Evolutionary conservation across 2,888 invertebrate species (phyloP).

Genomic region (Drosophila planitibia): DNA sequence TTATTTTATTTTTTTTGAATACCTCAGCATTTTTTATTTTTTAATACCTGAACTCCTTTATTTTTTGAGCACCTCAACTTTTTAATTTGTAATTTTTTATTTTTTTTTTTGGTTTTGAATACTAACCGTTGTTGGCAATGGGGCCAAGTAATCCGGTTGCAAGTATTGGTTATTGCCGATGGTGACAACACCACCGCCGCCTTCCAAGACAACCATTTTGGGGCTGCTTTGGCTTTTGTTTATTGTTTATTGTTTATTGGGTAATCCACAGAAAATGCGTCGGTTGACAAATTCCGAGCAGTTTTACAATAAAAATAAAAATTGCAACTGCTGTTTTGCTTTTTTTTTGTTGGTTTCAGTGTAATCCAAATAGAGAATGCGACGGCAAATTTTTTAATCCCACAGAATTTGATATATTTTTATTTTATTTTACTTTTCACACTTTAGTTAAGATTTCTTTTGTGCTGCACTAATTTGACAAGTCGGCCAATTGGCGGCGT

Average conservation of each 20-base stretch:
- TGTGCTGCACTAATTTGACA: slow-evolving; percentile 42
- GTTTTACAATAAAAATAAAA: slow-evolving; percentile 2
- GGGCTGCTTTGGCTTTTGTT: slow-evolving; percentile 31
- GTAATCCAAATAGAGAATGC: slow-evolving; percentile 66
- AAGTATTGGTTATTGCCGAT: slow-evolving; percentile 97
- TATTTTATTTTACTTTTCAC: slow-evolving; percentile 29
- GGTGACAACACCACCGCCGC: slow-evolving; percentile 95
- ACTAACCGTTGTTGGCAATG: slow-evolving; percentile 97
- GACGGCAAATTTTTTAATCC: slow-evolving; percentile 61
- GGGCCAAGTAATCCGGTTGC: slow-evolving; percentile 98
- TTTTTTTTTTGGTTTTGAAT: slow-evolving; percentile 11
- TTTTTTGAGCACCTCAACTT: neutral
- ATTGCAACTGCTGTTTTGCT: slow-evolving; percentile 5
- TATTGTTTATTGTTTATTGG: slow-evolving; percentile 17
- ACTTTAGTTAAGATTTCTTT: slow-evolving; percentile 48
- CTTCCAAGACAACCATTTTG: slow-evolving; percentile 95
- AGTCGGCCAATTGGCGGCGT: slow-evolving; percentile 39
- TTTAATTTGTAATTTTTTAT: neutral
- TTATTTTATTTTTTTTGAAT: neutral
- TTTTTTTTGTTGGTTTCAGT: slow-evolving; percentile 9
- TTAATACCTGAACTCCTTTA: neutral
- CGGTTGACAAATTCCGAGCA: slow-evolving; percentile 19
- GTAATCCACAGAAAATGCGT: slow-evolving; percentile 41
- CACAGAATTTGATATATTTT: slow-evolving; percentile 17
- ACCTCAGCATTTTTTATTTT: neutral